phyloP scores from a whole-genome alignment of 2,113 vertebrate genomes.

The Hydrochoerus hydrochaeris region DNA sequence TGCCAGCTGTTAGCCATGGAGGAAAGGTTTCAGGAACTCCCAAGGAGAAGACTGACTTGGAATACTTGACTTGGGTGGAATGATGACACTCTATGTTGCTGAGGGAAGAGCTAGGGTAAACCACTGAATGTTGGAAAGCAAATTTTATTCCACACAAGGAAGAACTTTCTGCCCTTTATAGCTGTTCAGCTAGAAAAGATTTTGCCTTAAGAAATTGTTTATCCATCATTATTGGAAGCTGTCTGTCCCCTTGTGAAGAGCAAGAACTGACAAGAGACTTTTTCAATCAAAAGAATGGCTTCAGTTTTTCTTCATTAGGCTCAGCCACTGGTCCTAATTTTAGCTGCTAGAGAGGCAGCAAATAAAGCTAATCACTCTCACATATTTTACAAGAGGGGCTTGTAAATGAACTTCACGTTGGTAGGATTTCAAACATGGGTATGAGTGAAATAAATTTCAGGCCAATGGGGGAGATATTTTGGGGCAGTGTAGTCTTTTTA shows the following conservation, averaged over 20 bases:
- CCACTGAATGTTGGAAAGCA: background rate
- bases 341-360: constrained; percentile 76
- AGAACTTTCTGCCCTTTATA: constrained; percentile 52
- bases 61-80: constrained; percentile 37
- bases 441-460: constrained; percentile 76
- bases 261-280: constrained; percentile 65
- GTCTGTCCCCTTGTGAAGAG: constrained; percentile 51
- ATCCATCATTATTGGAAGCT: constrained; percentile 51
- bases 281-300: constrained; percentile 71
- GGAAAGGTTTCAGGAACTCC: background rate
- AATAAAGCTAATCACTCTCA: constrained; percentile 80
- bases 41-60: background rate
- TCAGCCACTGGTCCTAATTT: constrained; percentile 80
- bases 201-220: constrained; percentile 58
- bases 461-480: constrained; percentile 73
- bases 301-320: constrained; percentile 79
- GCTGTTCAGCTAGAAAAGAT: constrained; percentile 42
- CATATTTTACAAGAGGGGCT: constrained; percentile 80
- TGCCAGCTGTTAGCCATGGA: background rate
- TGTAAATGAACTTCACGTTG: constrained; percentile 80
- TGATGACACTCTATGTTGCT: constrained; percentile 54
- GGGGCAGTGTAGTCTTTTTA: constrained; percentile 62
- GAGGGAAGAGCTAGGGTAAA: constrained; percentile 59
- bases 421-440: constrained; percentile 75
- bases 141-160: constrained; percentile 10